Base-by-base conservation (phyloP, 2,113 vertebrate genomes). In the Chamaetylas fuelleborni region DNA sequence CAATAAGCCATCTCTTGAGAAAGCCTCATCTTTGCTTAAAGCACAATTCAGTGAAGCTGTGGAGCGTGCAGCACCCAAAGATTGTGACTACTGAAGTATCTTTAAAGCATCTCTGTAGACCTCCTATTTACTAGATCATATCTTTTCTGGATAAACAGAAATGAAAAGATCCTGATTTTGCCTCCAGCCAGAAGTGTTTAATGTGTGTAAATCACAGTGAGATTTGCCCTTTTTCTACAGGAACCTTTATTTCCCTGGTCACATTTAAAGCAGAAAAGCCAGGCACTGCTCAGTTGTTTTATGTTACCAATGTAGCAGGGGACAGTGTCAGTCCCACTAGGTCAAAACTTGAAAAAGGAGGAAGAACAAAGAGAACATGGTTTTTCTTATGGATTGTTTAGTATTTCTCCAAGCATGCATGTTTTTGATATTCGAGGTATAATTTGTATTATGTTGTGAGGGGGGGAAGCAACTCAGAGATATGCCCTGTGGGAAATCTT, bases 61-160 rank as follows among this genome's bases (percentile, higher is more conserved):
- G 80, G 53, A 69, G 23, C 26, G 31, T n/a, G 57, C 51, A 45
- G 67, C 94, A n/a, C 78, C 25, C 51, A 3, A 51, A 77, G 86
- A 78, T 15, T 48, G 69, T 71, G 82, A 50, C 88, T 78, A 38
- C 64, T 74, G 76, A 82, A 83, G 29, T 85, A 51, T 62, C 76
- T 94, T 81, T 93, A 90, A 93, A 86, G 25, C 36, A 74, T 73
- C 65, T 93, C 85, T 4, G 1, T 65, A 72, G 93, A 69, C n/a
- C 45, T 88, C 17, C 3, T 87, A 66, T 94, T 96, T 95, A 85
- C 71, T n/a, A 90, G 85, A 79, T 85, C 67, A 2, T 86, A 86
- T 66, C 90, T 91, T 57, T 76, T 25, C 36, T 69, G 67, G 40
- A 82, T 95, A 96, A 95, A 92, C 69, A 90, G 72, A 90, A 93